phyloP scores from a whole-genome alignment of 2,888 invertebrate genomes.

The Drosophila helvetica region DNA sequence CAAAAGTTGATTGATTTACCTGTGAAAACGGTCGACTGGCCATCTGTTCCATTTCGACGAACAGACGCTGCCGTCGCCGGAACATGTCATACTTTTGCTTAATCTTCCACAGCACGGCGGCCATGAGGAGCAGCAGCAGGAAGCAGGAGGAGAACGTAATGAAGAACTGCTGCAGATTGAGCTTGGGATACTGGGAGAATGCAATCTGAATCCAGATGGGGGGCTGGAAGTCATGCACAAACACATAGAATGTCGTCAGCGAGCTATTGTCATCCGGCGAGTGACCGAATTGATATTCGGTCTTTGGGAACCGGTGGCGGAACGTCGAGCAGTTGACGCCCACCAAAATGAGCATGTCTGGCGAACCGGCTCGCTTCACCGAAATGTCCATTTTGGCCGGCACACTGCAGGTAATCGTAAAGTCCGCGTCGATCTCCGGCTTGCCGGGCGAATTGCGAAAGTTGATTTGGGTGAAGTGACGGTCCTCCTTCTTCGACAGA shows the following conservation, averaged over 20 bases:
- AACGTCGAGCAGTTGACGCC: constrained; percentile 93
- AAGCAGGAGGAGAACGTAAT: constrained; percentile 99
- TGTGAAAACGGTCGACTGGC: constrained; percentile 99
- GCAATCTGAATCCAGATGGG: constrained; percentile 98
- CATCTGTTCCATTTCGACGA: constrained; percentile 99
- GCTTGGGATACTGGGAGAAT: constrained; percentile 98
- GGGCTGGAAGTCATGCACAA: constrained; percentile 98
- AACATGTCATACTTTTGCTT: constrained; percentile 99
- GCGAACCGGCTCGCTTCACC: constrained; percentile 89
- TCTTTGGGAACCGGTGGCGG: constrained; percentile 92
- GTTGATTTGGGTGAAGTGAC: constrained; percentile 97
- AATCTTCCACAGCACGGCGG: constrained; percentile 98
- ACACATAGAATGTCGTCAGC: constrained; percentile 97
- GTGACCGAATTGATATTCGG: constrained; percentile 95
- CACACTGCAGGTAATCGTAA: constrained; percentile 94
- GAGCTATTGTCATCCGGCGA: constrained; percentile 92
- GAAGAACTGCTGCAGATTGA: constrained; percentile 99
- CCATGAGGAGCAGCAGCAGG: constrained; percentile 94
- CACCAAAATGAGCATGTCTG: constrained; percentile 89
- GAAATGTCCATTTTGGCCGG: constrained; percentile 95
- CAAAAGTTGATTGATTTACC: constrained; percentile 77
- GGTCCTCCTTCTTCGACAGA: constrained; percentile 97
- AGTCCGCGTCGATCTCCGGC: constrained; percentile 96
- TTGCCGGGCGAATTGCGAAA: constrained; percentile 97
- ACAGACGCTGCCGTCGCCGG: constrained; percentile 94